These are phyloP conservation scores for Therioaphis trifolii DNA, from an alignment of 2,888 invertebrate species.

Conservation along the genomic window DNA sequence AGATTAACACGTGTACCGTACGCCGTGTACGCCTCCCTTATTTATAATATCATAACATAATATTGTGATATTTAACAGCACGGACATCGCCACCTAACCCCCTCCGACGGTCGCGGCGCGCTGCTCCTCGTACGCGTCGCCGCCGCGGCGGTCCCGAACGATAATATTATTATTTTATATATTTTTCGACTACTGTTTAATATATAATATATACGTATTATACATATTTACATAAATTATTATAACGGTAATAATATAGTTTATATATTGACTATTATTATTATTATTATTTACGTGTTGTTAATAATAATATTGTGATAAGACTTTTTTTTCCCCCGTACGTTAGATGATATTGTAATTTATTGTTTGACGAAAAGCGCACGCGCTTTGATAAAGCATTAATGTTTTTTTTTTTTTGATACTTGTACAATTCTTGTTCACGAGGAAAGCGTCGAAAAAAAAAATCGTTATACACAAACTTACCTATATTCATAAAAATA, in stretches of 20 bases:
- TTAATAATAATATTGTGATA: constrained; percentile 18
- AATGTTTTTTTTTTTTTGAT: not conserved
- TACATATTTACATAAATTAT: not conserved
- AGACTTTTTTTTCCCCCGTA: constrained; percentile 27
- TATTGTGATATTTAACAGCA: too few relatives aligned
- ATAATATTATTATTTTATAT: not conserved
- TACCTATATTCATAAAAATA: not conserved
- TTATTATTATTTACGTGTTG: constrained; percentile 1
- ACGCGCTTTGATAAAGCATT: too few relatives aligned
- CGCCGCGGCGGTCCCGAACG: too few relatives aligned
- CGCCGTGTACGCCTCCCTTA: not conserved
- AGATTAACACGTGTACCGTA: not conserved
- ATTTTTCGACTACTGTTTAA: not conserved
- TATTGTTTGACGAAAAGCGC: not conserved
- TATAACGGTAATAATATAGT: not conserved
- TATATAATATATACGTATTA: too few relatives aligned
- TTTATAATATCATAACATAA: too few relatives aligned
- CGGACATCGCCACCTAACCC: too few relatives aligned
- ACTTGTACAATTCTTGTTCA: too few relatives aligned
- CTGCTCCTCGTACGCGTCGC: not conserved
- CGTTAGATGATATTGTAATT: not conserved
- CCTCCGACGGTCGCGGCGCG: too few relatives aligned
- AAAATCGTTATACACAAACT: not conserved
- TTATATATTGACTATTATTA: too few relatives aligned
- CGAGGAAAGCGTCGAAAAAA: not conserved